Base-by-base conservation (phyloP, 2,797 vertebrate species). In the Numenius phaeopus region DNA sequence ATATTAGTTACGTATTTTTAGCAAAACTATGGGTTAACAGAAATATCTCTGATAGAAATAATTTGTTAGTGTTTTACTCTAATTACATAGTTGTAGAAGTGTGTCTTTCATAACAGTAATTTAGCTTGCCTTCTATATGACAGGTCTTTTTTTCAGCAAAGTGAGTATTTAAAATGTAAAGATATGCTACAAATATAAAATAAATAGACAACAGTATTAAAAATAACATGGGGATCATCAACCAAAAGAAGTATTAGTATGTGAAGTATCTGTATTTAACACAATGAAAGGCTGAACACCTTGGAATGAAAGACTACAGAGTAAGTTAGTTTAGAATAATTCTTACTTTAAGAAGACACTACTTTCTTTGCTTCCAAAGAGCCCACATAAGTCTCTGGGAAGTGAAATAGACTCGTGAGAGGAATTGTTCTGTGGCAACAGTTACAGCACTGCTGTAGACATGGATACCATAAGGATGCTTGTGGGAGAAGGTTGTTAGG, bases 341-440 rank as follows among this genome's bases (percentile, higher is more conserved):
- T 86, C 20, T 32, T 54, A 22, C 27, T 70, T 9, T 4, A 26
- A 11, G 32, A 61, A 29, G 29, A 32, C 49, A 24, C 12, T 83
- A 27, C 16, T 83, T 59, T 30, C 5, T 42, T 81, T 67, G 18
- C 14, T 79, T 79, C 50, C 23, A 44, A 26, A 64, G 37, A 40
- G 9, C 19, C 11, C 5, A 10, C 2, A 0, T 55, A 50, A 58
- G 34, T 42, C 1, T 0, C 44, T 67, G 55, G 32, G 46, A 81
- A 55, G 34, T 57, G 14, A 19, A 62, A 23, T 27, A 62, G 10
- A 66, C 9, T 4, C 18, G 10, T 71, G 23, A 47, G 46, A 50
- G 17, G 18, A 83, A 26, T 62, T 75, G 18, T 54, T 4, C 16
- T 66, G 20, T 73, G 55, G 34, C 83, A 75, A 24, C 18, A 64